These are phyloP conservation scores for Acleris literana DNA, from an alignment of 2,888 invertebrate genomes.

Conservation along the genomic window DNA sequence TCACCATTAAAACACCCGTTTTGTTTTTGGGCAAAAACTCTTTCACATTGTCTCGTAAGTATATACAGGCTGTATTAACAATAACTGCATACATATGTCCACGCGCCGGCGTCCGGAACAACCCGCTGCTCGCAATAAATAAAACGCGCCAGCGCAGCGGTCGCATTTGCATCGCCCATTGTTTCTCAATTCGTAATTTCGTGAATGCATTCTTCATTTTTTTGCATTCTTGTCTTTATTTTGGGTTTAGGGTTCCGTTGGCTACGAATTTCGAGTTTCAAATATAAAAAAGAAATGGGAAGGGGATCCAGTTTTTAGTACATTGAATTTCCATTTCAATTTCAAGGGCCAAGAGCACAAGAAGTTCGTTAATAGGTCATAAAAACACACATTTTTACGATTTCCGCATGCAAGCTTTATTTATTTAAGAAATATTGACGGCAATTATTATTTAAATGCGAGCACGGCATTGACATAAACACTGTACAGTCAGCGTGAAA, in stretches of 20 bases:
- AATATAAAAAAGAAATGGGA: background rate
- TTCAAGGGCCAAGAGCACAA: too few species aligned
- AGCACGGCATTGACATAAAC: background rate
- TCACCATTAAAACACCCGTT: too few species aligned
- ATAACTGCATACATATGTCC: background rate
- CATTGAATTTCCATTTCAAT: background rate
- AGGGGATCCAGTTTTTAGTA: background rate
- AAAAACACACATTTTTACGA: background rate
- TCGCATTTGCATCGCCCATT: slow-evolving; percentile 78
- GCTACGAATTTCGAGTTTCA: background rate
- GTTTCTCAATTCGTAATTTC: slow-evolving; percentile 73
- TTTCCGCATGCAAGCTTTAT: slow-evolving; percentile 8
- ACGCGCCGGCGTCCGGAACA: slow-evolving; percentile 18
- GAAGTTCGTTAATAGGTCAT: too few species aligned
- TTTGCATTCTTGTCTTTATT: slow-evolving; percentile 38
- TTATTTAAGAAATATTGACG: slow-evolving; percentile 9
- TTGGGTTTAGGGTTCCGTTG: slow-evolving; percentile 6
- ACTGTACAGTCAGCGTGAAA: too few species aligned
- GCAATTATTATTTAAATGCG: slow-evolving; percentile 9
- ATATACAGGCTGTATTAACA: background rate
- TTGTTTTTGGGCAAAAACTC: background rate
- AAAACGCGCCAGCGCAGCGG: slow-evolving; percentile 57
- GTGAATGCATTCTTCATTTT: slow-evolving; percentile 59
- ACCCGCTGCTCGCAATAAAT: slow-evolving; percentile 54
- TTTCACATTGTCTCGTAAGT: background rate